A percentile compares a stretch with the other conserved stretches of the same genome.
Conservation (phyloP, 2,113 vertebrate genomes). For the Taurulus bubalis region DNA sequence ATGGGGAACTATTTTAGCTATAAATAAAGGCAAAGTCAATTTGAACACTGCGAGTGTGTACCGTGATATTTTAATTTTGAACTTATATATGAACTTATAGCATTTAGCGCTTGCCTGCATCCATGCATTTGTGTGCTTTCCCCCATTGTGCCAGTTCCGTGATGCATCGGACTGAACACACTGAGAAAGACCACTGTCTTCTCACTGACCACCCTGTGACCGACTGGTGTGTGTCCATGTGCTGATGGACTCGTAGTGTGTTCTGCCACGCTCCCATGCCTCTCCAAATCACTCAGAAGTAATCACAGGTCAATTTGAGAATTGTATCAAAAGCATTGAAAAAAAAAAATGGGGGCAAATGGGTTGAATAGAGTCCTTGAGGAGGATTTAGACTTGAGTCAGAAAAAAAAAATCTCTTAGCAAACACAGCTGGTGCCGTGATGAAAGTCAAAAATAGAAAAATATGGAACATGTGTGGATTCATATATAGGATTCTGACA, state of each 20-base stretch:
- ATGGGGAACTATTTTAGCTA: neutral
- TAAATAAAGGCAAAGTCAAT: neutral
- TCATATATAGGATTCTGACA: neutral
- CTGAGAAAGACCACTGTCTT: constrained; percentile 52
- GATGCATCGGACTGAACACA: constrained; percentile 45
- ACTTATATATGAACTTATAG: neutral
- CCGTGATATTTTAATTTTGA: neutral
- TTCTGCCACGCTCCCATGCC: neutral
- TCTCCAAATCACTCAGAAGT: neutral
- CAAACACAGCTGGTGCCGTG: constrained; percentile 13
- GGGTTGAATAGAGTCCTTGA: neutral
- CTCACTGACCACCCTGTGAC: constrained; percentile 45
- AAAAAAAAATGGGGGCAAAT: too few relatives aligned
- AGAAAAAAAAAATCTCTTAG: constrained; percentile 23
- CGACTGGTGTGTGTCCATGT: constrained; percentile 19
- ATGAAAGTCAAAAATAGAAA: neutral
- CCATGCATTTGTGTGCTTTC: neutral
- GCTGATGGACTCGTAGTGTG: neutral
- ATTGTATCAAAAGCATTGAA: neutral
- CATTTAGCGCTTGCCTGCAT: neutral
- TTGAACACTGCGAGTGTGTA: neutral
- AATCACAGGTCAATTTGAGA: neutral
- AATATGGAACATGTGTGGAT: neutral
- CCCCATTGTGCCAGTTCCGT: constrained; percentile 42
- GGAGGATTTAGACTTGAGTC: constrained; percentile 25